phyloP scores from a whole-genome alignment of 2,888 invertebrate genomes.

The Sinotaia quadrata region DNA sequence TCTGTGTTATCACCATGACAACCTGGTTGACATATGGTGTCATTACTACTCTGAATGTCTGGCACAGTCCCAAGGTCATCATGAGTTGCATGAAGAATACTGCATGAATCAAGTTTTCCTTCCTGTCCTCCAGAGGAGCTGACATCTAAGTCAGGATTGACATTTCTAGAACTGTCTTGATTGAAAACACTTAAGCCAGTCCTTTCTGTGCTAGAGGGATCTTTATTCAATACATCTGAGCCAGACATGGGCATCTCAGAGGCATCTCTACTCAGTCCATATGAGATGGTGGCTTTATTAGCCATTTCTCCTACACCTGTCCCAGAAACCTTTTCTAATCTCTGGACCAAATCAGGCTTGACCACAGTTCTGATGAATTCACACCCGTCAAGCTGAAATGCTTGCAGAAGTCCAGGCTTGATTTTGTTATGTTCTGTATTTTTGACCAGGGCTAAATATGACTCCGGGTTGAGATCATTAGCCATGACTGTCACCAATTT shows the following conservation, averaged over 20 bases:
- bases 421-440: constrained; percentile 89
- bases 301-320: not conserved
- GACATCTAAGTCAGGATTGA: too few species aligned
- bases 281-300: not conserved
- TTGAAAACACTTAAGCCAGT: too few species aligned
- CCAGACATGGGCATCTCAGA: too few species aligned
- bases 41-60: too few species aligned
- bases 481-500: constrained; percentile 80
- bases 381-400: constrained; percentile 89
- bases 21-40: not conserved
- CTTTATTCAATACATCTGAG: too few species aligned
- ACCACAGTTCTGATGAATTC: constrained; percentile 86
- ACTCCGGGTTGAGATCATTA: constrained; percentile 96
- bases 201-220: too few species aligned
- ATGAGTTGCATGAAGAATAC: too few species aligned
- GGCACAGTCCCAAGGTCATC: too few species aligned
- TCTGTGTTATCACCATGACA: too few species aligned
- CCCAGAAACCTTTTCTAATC: not conserved
- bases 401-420: constrained; percentile 51
- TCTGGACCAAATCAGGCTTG: constrained; percentile 60
- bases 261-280: too few species aligned
- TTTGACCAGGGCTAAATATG: constrained; percentile 86
- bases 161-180: too few species aligned
- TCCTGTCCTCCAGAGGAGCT: not conserved
- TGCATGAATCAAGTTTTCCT: too few species aligned